Evolutionary conservation across 2,113 vertebrate species (phyloP), one percentile per base, ranked within the genome.

Genomic region (Chaetodon auriga): DNA sequence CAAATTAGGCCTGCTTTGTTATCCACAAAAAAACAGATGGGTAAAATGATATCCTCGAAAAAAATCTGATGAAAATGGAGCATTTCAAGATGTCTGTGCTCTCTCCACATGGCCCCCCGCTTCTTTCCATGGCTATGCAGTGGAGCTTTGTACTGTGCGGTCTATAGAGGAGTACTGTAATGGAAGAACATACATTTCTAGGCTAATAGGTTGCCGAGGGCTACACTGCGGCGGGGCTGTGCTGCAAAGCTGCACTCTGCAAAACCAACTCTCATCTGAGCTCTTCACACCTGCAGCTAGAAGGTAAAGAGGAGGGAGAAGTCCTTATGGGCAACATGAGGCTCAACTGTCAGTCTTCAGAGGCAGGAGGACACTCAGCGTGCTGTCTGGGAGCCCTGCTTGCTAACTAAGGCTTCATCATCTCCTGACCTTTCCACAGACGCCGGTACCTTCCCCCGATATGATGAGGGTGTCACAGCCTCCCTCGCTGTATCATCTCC

Each of bases 181-280:
- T 43, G 55, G 81, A 86, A 70, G 70, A 68, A 30, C 38, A n/a
- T 25, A 49, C 75, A 57, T 89, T 86, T 91, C 70, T 83, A 30
- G 81, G 87, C 62, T 83, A 88, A 90, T 82, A 85, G 85, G 89
- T 82, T 81, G 87, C 87, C 61, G 19, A 64, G 72, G 85, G 89
- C 83, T 54, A 81, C 48, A 4, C 74, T 63, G 77, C 48, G 8
- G 62, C 87, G 53, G 25, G 21, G 62, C 77, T 36, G 23, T 11
- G 64, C 72, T 64, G 65, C 79, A 73, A 61, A 77, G 51, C 72
- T 46, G 57, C 64, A 68, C 77, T 76, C 77, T 78, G 83, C 38
- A 75, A 80, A 85, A 78, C 62, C 60, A 76, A 63, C 60, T 62
- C 65, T 72, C 21, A 51, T 53, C 61, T 46, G 43, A 51, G 51